phyloP scores from a whole-genome alignment of 2,888 invertebrate genomes.

The Sphaeridia pumilis region DNA sequence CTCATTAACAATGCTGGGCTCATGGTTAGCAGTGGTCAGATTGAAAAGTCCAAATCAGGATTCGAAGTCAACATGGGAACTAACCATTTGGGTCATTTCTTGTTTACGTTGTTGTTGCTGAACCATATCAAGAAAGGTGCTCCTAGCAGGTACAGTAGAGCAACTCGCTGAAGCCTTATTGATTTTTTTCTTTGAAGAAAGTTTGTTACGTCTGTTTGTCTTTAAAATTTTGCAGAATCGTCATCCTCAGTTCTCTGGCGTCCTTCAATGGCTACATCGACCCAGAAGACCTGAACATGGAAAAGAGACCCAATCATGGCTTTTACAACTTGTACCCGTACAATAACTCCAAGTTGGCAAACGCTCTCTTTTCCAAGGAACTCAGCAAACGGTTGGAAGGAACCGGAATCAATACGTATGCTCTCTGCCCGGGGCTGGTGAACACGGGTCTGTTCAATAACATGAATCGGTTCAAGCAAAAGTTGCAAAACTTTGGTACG shows the following conservation, averaged over 20 bases:
- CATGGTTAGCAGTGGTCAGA: constrained; percentile 36
- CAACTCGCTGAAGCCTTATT: neutral
- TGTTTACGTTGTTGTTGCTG: constrained; percentile 64
- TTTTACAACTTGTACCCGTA: constrained; percentile 33
- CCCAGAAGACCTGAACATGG: constrained; percentile 28
- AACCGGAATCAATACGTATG: constrained; percentile 21
- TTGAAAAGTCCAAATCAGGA: constrained; percentile 54
- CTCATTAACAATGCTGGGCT: constrained; percentile 73
- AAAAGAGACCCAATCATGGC: constrained; percentile 15
- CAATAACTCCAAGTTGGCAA: constrained; percentile 38
- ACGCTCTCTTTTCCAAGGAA: constrained; percentile 37
- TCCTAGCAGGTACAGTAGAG: constrained; percentile 49
- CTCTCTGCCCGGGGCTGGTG: constrained; percentile 29
- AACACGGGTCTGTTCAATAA: constrained; percentile 11
- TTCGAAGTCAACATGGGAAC: constrained; percentile 71
- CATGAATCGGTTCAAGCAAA: neutral
- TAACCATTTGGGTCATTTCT: constrained; percentile 74
- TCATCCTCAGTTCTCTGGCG: constrained; percentile 36
- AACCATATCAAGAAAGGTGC: constrained; percentile 53
- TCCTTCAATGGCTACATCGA: constrained; percentile 36
- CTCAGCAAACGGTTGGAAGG: constrained; percentile 33
- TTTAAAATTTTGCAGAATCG: constrained; percentile 28
- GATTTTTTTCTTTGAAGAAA: neutral
- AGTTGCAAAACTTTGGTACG: neutral
- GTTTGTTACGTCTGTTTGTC: neutral